Base-by-base conservation (phyloP, 2,113 vertebrate genomes). In the Oreochromis aureus region DNA sequence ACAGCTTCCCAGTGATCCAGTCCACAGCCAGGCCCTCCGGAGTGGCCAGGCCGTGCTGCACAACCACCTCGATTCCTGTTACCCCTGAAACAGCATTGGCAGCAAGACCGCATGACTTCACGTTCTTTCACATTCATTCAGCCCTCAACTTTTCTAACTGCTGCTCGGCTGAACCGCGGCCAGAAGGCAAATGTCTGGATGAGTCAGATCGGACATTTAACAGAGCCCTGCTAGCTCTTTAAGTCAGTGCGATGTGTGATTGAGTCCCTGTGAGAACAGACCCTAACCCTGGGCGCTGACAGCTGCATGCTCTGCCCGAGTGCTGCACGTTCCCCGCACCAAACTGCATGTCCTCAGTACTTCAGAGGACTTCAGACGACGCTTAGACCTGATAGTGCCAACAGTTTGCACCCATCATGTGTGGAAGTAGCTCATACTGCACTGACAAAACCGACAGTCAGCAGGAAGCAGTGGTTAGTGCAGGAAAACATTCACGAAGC, bases 1-100 rank as follows among this genome's bases (percentile, higher is more conserved):
- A 99, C 22, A 99, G 97, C 92, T 99, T 99, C 82, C 97, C 98
- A 24, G 98, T 98, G 86, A 99, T 98, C 99, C 99, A 99, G 86
- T 99, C 99, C 16, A 99, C 98, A 2, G 99, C 98, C 84, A 99
- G 95, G 39, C 99, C 99, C 94, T 99, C 99, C 7, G 99, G 99
- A 7, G 99, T 99, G 54, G 98, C 99, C 93, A 99, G 91, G 5
- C 99, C 99, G 7, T 99, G 98, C 36, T 99, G 98, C 51, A 99
- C 98, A 6, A 99, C 97, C 44, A 99, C 97, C 90, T 99, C 99
- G 15, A 98, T 96, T 53, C 97, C 97, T 27, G 96, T 97, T 82
- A 99, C 98, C 89, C 98, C 99, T 99, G 88, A 32, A 84, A 87
- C 46, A 82, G 55, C 4, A 73, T 63, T 36, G 71, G 32, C 69